Conservation (phyloP, 2,797 vertebrate genomes). For the Vespertilio murinus region DNA sequence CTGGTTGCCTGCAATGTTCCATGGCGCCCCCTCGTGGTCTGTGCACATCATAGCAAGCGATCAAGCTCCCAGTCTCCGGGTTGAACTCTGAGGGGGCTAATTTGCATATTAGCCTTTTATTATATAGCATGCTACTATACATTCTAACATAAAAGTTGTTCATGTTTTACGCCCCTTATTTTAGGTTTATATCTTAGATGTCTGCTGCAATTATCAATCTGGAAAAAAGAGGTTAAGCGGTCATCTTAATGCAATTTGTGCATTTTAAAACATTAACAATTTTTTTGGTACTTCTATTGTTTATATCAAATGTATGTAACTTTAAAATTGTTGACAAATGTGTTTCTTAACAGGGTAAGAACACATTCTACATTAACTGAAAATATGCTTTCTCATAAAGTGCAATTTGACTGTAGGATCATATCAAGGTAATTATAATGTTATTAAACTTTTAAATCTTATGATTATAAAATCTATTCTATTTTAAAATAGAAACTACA, state of each 20-base stretch:
- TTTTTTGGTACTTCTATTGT: not conserved
- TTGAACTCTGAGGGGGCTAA: too few relatives aligned
- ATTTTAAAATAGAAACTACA: not conserved
- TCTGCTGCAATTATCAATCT: not conserved
- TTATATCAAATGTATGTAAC: not conserved
- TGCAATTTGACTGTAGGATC: slow-evolving; percentile 87
- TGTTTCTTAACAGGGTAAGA: slow-evolving; percentile 84
- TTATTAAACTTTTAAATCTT: slow-evolving; percentile 18
- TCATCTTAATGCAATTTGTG: not conserved
- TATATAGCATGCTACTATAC: not conserved
- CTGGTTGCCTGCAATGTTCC: too few relatives aligned
- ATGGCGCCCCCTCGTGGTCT: too few relatives aligned
- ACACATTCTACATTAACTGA: slow-evolving; percentile 88
- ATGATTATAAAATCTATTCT: slow-evolving; percentile 31
- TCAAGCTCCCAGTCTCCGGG: too few relatives aligned
- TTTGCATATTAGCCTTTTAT: too few relatives aligned
- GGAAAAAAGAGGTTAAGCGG: not conserved
- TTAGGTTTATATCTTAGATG: not conserved
- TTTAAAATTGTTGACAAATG: slow-evolving; percentile 47
- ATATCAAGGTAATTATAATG: slow-evolving; percentile 85
- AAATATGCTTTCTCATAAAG: slow-evolving; percentile 86
- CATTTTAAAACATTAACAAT: not conserved
- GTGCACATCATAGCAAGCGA: too few relatives aligned
- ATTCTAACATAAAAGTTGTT: not conserved
- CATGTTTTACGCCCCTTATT: not conserved